Evolutionary conservation across 2,113 vertebrate genomes (phyloP).

Genomic region (Varanus komodoensis): DNA sequence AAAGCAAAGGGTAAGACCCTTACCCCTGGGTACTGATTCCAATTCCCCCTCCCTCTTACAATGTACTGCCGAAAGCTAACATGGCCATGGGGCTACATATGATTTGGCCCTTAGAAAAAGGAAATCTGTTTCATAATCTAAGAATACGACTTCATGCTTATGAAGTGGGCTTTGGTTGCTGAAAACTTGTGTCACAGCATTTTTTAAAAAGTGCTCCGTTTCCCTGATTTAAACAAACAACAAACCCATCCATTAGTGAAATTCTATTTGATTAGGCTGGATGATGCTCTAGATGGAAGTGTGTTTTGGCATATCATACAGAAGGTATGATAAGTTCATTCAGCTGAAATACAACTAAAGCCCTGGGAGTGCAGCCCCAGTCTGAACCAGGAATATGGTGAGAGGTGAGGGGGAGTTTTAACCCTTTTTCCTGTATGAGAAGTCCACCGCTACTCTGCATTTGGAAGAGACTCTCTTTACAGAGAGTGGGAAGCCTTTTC

Average conservation of each 20-base stretch:
- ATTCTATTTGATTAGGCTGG: neutral
- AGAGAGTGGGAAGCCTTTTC: neutral
- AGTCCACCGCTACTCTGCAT: too few species aligned
- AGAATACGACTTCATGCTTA: neutral
- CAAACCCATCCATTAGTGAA: neutral
- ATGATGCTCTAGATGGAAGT: neutral
- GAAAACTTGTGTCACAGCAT: neutral
- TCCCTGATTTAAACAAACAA: neutral
- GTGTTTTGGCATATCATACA: neutral
- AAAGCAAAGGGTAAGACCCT: neutral
- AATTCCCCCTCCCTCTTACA: neutral
- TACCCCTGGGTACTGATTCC: neutral
- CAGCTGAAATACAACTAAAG: too few species aligned
- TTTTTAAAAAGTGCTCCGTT: neutral
- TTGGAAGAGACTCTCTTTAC: too few species aligned
- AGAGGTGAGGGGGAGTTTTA: neutral
- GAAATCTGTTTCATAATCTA: neutral
- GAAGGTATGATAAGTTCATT: neutral
- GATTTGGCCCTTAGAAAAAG: neutral
- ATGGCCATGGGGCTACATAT: neutral
- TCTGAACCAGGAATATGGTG: too few species aligned
- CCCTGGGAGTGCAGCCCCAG: too few species aligned
- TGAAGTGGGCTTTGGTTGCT: neutral
- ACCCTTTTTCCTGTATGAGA: neutral
- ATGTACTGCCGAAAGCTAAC: neutral